Evolutionary conservation across 2,888 invertebrate genomes (phyloP).

Genomic region (Zeuzera pyrina): DNA sequence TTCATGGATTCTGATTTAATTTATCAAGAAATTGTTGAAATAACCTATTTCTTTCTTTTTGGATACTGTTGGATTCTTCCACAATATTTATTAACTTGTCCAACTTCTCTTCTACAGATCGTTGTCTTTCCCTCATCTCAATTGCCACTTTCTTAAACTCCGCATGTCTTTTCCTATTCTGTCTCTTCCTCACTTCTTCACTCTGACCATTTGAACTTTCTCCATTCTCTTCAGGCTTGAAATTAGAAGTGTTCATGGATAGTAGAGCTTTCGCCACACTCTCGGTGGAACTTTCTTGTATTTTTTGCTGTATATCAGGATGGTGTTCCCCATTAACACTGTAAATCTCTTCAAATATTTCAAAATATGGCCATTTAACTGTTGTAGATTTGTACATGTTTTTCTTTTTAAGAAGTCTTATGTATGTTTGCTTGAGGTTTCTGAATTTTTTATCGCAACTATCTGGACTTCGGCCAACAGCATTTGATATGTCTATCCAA

Average conservation of each 20-base stretch:
- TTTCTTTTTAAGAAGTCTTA: slow-evolving; percentile 52
- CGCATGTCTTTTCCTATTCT: slow-evolving; percentile 39
- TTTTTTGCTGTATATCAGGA: slow-evolving; percentile 50
- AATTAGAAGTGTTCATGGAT: slow-evolving; percentile 36
- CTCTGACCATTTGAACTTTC: slow-evolving; percentile 33
- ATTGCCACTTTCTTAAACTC: slow-evolving; percentile 52
- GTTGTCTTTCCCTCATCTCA: slow-evolving; percentile 58
- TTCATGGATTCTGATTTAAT: slow-evolving; percentile 35
- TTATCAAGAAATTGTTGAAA: slow-evolving; percentile 56
- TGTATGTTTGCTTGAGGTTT: slow-evolving; percentile 59
- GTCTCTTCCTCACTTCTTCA: slow-evolving; percentile 39
- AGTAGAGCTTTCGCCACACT: slow-evolving; percentile 47
- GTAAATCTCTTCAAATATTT: slow-evolving; percentile 55
- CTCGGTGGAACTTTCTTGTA: slow-evolving; percentile 43
- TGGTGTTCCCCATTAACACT: slow-evolving; percentile 53
- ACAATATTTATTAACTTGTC: slow-evolving; percentile 61
- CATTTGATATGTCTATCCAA: slow-evolving; percentile 49
- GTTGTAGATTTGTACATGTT: slow-evolving; percentile 34
- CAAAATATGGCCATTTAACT: slow-evolving; percentile 63
- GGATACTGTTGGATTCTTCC: slow-evolving; percentile 61
- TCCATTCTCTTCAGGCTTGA: slow-evolving; percentile 31
- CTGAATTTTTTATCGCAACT: slow-evolving; percentile 62
- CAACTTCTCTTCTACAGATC: slow-evolving; percentile 55
- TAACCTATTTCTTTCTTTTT: slow-evolving; percentile 51
- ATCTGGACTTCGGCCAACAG: slow-evolving; percentile 50